Base-by-base conservation (phyloP, 2,113 vertebrate genomes). In the Pipra filicauda region DNA sequence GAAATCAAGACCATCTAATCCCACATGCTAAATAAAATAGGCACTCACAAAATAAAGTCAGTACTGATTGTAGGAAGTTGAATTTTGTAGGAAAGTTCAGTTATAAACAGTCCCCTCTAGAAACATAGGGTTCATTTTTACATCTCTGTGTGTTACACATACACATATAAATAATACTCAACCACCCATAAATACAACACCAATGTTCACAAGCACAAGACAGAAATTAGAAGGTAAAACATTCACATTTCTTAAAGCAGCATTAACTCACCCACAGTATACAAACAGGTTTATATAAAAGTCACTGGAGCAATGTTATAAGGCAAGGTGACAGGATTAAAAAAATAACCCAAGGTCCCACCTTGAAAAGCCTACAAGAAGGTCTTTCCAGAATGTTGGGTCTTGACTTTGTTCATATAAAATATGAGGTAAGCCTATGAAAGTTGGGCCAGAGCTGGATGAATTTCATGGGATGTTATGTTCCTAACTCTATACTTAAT, bases 301-400 rank as follows among this genome's bases (percentile, higher is more conserved):
- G 49, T 77, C 37, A 67, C 35, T 75, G 69, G 61, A 95, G 88
- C 95, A 97, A 89, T 46, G 44, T 73, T 84, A n/a, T 48, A 94
- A 94, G 93, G 88, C 69, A 94, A 96, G 95, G 92, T 93, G 69
- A 91, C 91, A 96, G 95, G 96, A 96, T 83, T 94, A 74, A 58
- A 33, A 74, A 46, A 3, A 46, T 35, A 66, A 75, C 18, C 11
- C 0, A 0, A 70, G 55, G 46, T 26, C 27, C 26, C 43, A 31
- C 30, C n/a, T 39, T 69, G 62, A 87, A 69, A 78, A 82, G 73
- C 12, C 67, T 57, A 54, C 30, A 79, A 43, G 26, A 17, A 72
- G 31, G 37, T 64, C 69, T 62, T 71, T 64, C 61, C 52, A 81
- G 77, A 90, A 74, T 3, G 2, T 28, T 43, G 27, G 19, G 26